Conservation (phyloP, 2,888 invertebrate genomes). For the Nebria salina region DNA sequence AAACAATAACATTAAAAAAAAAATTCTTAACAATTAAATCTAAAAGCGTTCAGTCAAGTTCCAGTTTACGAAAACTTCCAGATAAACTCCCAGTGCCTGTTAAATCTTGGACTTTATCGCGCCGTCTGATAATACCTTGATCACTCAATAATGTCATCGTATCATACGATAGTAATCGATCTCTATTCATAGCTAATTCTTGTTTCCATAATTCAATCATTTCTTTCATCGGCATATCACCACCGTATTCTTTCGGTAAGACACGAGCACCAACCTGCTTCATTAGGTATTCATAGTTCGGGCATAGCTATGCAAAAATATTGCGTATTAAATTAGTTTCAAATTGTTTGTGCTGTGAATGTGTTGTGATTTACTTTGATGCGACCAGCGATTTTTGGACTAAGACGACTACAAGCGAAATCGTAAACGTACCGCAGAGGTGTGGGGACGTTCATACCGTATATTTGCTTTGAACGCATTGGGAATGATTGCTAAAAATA, state of each 20-base stretch:
- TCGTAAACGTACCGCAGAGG: slow-evolving; percentile 80
- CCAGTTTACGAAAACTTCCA: slow-evolving; percentile 77
- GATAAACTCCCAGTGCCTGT: slow-evolving; percentile 56
- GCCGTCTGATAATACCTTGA: slow-evolving; percentile 65
- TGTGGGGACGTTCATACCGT: slow-evolving; percentile 76
- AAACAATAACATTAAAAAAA: slow-evolving; percentile 6
- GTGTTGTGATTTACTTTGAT: slow-evolving; percentile 63
- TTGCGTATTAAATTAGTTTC: not conserved
- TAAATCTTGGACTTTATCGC: slow-evolving; percentile 59
- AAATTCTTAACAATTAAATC: not conserved
- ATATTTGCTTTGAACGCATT: slow-evolving; percentile 81
- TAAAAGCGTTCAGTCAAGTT: slow-evolving; percentile 67
- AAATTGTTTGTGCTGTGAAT: slow-evolving; percentile 47
- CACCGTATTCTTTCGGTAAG: slow-evolving; percentile 78
- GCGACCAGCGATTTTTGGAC: slow-evolving; percentile 77
- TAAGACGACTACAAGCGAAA: slow-evolving; percentile 74
- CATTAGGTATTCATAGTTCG: slow-evolving; percentile 68
- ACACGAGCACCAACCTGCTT: slow-evolving; percentile 70
- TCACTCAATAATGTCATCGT: slow-evolving; percentile 73
- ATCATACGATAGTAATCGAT: slow-evolving; percentile 70
- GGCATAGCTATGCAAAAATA: slow-evolving; percentile 65
- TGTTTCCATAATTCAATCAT: slow-evolving; percentile 77
- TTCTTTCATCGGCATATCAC: slow-evolving; percentile 73
- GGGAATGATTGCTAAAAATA: slow-evolving; percentile 77
- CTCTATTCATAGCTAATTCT: slow-evolving; percentile 70